Conservation (phyloP, 2,888 invertebrate species). For the Phengaris alcon region DNA sequence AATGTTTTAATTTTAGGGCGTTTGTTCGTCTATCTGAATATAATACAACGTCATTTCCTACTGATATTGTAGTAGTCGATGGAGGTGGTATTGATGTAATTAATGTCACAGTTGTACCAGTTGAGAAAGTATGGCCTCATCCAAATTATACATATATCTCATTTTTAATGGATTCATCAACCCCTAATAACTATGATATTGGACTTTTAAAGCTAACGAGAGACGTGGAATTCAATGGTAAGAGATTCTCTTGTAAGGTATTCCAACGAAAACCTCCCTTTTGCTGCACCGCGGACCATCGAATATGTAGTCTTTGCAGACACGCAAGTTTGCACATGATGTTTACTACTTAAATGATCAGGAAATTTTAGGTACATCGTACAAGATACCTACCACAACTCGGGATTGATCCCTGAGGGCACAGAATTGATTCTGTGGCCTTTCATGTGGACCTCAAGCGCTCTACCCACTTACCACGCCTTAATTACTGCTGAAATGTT, state of each 20-base stretch:
- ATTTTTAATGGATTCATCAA: neutral
- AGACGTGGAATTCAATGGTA: slow-evolving; percentile 44
- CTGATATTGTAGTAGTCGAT: slow-evolving; percentile 48
- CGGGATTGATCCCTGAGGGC: too few relatives aligned
- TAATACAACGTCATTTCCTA: slow-evolving; percentile 44
- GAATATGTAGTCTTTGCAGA: too few relatives aligned
- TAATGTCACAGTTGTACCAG: slow-evolving; percentile 31
- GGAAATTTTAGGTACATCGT: too few relatives aligned
- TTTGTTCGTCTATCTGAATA: slow-evolving; percentile 56
- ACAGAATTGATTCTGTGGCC: too few relatives aligned
- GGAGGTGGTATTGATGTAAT: slow-evolving; percentile 42
- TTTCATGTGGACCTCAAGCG: too few relatives aligned
- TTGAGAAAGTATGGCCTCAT: slow-evolving; percentile 40
- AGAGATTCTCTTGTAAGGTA: neutral
- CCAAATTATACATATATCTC: slow-evolving; percentile 41
- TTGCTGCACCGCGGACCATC: too few relatives aligned
- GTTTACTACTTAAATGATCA: too few relatives aligned
- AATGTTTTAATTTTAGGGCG: slow-evolving; percentile 17
- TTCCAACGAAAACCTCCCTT: neutral
- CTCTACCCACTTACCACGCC: too few relatives aligned
- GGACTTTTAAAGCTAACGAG: slow-evolving; percentile 47
- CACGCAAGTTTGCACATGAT: too few relatives aligned
- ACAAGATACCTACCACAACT: too few relatives aligned
- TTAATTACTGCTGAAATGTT: too few relatives aligned
- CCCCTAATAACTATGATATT: slow-evolving; percentile 46